phyloP scores from a whole-genome alignment of 1,140 invertebrate genomes.

The Agrilus planipennis region DNA sequence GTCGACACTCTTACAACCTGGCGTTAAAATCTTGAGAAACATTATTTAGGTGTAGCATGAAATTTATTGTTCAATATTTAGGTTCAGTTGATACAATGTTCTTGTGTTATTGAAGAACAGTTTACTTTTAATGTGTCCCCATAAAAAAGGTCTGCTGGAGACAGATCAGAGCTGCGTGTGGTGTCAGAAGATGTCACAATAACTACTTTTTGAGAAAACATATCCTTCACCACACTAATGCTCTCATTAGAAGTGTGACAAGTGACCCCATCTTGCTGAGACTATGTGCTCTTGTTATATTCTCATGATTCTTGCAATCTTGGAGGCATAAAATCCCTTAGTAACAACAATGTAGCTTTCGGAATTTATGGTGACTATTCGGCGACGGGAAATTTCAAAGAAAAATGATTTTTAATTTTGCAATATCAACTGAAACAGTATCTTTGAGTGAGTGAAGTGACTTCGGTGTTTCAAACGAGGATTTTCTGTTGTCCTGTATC shows the following conservation, averaged over 20 bases:
- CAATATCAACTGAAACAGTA: background rate
- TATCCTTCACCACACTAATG: background rate
- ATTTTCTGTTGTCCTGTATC: background rate
- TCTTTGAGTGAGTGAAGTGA: background rate
- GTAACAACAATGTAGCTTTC: background rate
- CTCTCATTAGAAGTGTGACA: background rate
- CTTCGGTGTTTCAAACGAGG: too few species aligned
- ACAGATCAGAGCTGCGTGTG: too few species aligned
- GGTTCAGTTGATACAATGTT: too few species aligned
- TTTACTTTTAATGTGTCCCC: too few species aligned
- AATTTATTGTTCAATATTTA: too few species aligned
- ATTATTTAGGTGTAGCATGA: too few species aligned
- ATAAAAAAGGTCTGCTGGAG: too few species aligned
- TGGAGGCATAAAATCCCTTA: background rate
- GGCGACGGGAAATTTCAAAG: background rate
- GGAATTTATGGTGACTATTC: background rate
- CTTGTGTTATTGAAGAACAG: too few species aligned
- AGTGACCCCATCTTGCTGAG: background rate
- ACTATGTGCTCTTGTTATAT: background rate
- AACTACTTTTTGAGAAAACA: background rate
- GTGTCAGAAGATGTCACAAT: too few species aligned
- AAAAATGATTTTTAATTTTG: background rate
- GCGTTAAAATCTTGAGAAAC: too few species aligned
- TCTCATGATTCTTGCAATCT: background rate
- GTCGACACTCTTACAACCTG: too few species aligned